Conservation (phyloP, 2,113 vertebrate species). For the Perca fluviatilis region DNA sequence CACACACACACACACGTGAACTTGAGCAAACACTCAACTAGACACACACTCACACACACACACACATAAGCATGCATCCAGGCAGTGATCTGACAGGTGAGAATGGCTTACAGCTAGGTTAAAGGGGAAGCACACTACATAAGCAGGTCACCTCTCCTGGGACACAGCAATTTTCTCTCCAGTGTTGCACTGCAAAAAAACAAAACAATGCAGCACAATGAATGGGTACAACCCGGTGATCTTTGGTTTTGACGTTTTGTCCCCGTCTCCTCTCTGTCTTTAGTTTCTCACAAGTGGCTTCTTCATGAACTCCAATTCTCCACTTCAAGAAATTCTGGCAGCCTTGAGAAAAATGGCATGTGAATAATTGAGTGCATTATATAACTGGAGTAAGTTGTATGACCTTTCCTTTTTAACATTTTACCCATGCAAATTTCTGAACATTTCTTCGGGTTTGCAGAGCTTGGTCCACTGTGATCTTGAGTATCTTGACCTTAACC, state of each 20-base stretch:
- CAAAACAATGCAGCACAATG: conserved; percentile 15
- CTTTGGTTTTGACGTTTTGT: not conserved
- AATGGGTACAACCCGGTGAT: conserved; percentile 21
- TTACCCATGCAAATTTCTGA: conserved; percentile 23
- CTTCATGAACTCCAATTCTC: conserved; percentile 16
- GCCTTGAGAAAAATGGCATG: conserved; percentile 8
- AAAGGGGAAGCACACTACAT: conserved; percentile 71
- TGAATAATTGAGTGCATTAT: conserved; percentile 26
- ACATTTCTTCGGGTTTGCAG: not conserved
- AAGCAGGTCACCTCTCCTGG: conserved; percentile 80
- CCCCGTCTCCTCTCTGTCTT: not conserved
- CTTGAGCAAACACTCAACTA: not conserved
- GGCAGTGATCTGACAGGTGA: conserved; percentile 77
- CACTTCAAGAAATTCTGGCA: conserved; percentile 9
- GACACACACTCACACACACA: conserved; percentile 5
- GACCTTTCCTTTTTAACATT: conserved; percentile 31
- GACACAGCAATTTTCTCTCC: conserved; percentile 48
- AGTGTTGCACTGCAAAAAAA: conserved; percentile 21
- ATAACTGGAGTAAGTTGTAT: conserved; percentile 14
- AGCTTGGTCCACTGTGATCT: not conserved
- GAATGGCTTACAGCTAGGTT: conserved; percentile 76
- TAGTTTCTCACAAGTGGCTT: not conserved
- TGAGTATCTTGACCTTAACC: conserved; percentile 50
- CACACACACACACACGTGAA: conserved; percentile 1
- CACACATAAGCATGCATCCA: conserved; percentile 30